Evolutionary conservation across 2,797 vertebrate genomes (phyloP).

Genomic region (Lutjanus campechanus): DNA sequence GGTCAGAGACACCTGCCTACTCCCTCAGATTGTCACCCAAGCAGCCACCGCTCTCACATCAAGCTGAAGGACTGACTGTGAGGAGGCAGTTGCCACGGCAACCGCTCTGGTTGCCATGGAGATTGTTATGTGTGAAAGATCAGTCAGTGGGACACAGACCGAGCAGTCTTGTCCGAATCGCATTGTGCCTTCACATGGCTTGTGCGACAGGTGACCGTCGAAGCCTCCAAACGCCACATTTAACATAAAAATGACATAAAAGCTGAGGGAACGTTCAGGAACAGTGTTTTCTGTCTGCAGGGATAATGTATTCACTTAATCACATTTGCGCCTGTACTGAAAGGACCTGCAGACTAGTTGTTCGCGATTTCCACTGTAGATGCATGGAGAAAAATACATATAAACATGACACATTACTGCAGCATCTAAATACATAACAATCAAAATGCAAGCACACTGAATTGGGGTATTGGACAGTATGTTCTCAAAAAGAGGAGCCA

Average conservation of each 20-base stretch:
- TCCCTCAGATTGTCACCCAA: constrained; percentile 87
- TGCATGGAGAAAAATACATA: constrained; percentile 37
- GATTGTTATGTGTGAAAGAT: constrained; percentile 90
- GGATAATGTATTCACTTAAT: constrained; percentile 53
- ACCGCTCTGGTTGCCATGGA: constrained; percentile 87
- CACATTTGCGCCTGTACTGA: constrained; percentile 45
- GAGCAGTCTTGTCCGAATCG: constrained; percentile 75
- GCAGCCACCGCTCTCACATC: constrained; percentile 83
- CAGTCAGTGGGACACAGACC: constrained; percentile 87
- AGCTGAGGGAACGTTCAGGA: constrained; percentile 28
- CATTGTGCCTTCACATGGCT: constrained; percentile 70
- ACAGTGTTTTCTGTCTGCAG: constrained; percentile 24
- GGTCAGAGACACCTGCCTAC: constrained; percentile 88
- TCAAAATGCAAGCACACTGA: constrained; percentile 38
- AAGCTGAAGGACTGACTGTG: constrained; percentile 87
- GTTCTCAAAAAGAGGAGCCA: constrained; percentile 66
- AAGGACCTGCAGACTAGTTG: constrained; percentile 44
- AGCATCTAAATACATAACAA: constrained; percentile 23
- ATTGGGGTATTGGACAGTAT: constrained; percentile 61
- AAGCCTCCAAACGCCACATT: constrained; percentile 14
- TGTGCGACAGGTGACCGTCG: constrained; percentile 30
- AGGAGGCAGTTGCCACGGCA: constrained; percentile 89
- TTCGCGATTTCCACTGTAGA: constrained; percentile 32
- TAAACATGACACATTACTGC: constrained; percentile 45
- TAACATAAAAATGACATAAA: constrained; percentile 9